Conservation (phyloP, 2,797 vertebrate genomes). For the Xiphorhynchus erythropygius region DNA sequence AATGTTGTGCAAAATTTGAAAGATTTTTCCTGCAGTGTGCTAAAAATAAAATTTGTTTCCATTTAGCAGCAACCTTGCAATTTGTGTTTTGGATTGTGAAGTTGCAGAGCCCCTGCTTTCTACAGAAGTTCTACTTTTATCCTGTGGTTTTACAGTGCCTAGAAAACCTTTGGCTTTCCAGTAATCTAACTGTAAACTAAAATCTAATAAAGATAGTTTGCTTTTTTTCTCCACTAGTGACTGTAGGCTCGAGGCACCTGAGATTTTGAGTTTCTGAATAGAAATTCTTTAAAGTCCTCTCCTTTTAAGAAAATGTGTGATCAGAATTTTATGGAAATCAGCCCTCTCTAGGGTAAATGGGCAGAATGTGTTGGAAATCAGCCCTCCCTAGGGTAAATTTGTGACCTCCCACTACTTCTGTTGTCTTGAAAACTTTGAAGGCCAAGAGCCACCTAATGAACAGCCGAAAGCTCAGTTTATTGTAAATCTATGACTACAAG, state of each 20-base stretch:
- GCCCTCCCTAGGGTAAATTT: not conserved
- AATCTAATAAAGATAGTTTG: not conserved
- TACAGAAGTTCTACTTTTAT: slow-evolving; percentile 10
- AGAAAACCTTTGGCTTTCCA: slow-evolving; percentile 8
- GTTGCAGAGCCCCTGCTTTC: not conserved
- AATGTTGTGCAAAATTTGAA: not conserved
- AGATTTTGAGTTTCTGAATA: not conserved
- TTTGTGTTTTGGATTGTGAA: not conserved
- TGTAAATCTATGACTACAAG: not conserved
- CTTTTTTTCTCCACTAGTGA: not conserved
- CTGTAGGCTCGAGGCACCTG: not conserved
- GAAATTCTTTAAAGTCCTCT: not conserved
- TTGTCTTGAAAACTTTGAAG: not conserved
- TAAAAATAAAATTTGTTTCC: not conserved
- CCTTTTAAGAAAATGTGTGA: not conserved
- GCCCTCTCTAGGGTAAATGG: not conserved
- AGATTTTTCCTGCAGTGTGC: not conserved
- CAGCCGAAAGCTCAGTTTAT: not conserved
- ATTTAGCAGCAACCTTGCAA: not conserved
- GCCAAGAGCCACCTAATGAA: not conserved
- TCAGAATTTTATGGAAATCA: not conserved
- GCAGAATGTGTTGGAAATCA: not conserved
- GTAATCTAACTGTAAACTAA: not conserved
- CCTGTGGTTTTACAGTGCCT: not conserved
- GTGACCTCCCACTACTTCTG: not conserved